Conservation (phyloP, 2,888 invertebrate genomes). For the Idaea straminata region DNA sequence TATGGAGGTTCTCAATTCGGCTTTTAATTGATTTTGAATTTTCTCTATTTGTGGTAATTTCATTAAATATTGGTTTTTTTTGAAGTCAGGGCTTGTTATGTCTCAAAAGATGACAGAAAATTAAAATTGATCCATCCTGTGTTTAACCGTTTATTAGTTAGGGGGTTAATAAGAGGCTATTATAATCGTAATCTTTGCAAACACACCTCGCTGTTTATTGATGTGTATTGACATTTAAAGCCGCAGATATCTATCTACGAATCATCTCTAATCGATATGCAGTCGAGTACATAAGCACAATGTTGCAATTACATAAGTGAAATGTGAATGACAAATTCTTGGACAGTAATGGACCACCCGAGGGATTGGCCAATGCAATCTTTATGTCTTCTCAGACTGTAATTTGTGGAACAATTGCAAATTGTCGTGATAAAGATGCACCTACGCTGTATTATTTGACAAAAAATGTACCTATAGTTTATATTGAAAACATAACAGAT, state of each 20-base stretch:
- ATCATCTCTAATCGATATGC: constrained; percentile 40
- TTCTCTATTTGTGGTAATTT: too few relatives aligned
- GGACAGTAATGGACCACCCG: constrained; percentile 38
- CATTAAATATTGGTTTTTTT: too few relatives aligned
- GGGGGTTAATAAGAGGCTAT: too few relatives aligned
- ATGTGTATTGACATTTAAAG: constrained; percentile 25
- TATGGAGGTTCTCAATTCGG: too few relatives aligned
- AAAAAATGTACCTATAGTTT: too few relatives aligned
- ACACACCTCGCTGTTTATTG: too few relatives aligned
- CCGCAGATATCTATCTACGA: constrained; percentile 28
- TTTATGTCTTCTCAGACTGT: constrained; percentile 26
- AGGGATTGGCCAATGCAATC: constrained; percentile 38
- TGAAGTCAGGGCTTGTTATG: too few relatives aligned
- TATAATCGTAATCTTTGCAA: too few relatives aligned
- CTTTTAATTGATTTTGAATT: neutral
- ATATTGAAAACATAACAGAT: too few relatives aligned
- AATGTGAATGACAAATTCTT: constrained; percentile 37
- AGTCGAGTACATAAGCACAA: constrained; percentile 24
- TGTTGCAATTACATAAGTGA: constrained; percentile 33
- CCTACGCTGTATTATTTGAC: constrained; percentile 16
- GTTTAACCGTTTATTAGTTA: neutral
- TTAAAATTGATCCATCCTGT: too few relatives aligned
- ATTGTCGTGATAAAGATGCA: constrained; percentile 18
- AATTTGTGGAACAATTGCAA: constrained; percentile 23
- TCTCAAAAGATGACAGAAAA: too few relatives aligned